Percentiles rank a stretch among this genome's conserved stretches.
Evolutionary conservation across 1,140 invertebrate species (phyloP).

Genomic region (Ceratosolen fusciceps): DNA sequence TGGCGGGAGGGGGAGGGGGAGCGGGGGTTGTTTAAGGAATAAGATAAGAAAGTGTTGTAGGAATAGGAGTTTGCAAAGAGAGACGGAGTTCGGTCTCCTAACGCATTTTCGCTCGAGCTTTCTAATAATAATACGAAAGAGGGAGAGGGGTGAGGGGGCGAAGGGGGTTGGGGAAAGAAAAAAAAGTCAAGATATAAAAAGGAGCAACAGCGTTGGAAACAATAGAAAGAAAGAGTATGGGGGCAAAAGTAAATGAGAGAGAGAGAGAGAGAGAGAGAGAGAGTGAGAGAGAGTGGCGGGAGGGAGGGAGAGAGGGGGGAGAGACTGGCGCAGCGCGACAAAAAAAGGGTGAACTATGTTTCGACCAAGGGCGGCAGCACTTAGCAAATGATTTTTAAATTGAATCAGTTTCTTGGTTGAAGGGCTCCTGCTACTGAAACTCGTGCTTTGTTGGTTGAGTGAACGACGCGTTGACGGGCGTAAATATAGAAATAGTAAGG

Average conservation of each 20-base stretch:
- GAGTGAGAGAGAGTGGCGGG: slow-evolving; percentile 16
- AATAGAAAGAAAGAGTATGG: slow-evolving; percentile 35
- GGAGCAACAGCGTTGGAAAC: slow-evolving; percentile 30
- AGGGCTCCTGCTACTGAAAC: slow-evolving; percentile 35
- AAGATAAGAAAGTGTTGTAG: no score
- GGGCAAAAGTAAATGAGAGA: slow-evolving; percentile 9
- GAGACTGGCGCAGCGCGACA: slow-evolving; percentile 24
- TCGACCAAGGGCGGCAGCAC: slow-evolving; percentile 53
- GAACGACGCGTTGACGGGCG: slow-evolving; percentile 32
- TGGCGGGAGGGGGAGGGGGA: background rate
- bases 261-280: slow-evolving; percentile 31
- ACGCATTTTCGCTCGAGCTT: slow-evolving; percentile 19
- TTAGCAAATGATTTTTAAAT: slow-evolving; percentile 67
- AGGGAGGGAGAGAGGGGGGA: slow-evolving; percentile 14
- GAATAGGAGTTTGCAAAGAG: no score
- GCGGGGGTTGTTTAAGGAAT: background rate
- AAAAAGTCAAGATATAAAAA: slow-evolving; percentile 30
- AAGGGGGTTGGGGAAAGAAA: no score
- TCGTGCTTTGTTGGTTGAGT: slow-evolving; percentile 37
- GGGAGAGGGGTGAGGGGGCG: no score
- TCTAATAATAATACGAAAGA: slow-evolving; percentile 19
- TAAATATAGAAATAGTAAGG: slow-evolving; percentile 47
- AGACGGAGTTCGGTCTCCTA: background rate
- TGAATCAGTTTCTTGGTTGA: slow-evolving; percentile 55
- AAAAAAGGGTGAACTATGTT: slow-evolving; percentile 45